These are phyloP conservation scores for Pseudomugil gertrudae DNA, from an alignment of 2,797 vertebrate species.

Conservation along the genomic window DNA sequence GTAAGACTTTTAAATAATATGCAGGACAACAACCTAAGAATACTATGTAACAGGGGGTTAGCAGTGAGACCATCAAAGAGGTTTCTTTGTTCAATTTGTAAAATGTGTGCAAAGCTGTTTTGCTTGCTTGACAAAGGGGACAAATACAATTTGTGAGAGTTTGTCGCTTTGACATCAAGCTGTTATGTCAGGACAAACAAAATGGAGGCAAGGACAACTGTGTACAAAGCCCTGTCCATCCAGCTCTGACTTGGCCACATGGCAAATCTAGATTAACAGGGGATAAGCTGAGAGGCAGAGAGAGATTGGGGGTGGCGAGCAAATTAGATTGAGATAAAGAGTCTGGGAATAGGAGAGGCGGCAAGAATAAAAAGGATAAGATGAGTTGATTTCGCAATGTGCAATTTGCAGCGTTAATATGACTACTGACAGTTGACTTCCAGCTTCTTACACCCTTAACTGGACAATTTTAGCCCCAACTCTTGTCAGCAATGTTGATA, in stretches of 20 bases:
- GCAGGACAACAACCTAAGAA: background rate
- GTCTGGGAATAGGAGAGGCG: slow-evolving; percentile 20
- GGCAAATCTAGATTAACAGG: slow-evolving; percentile 79
- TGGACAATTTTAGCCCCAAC: slow-evolving; percentile 55
- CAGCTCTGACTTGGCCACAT: slow-evolving; percentile 68
- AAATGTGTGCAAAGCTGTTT: slow-evolving; percentile 29
- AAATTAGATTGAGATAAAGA: slow-evolving; percentile 59
- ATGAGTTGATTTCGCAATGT: slow-evolving; percentile 1
- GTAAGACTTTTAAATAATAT: background rate
- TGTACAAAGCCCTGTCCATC: slow-evolving; percentile 60
- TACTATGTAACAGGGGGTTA: background rate
- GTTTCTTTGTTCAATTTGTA: slow-evolving; percentile 18
- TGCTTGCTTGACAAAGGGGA: slow-evolving; percentile 29
- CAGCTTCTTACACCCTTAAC: slow-evolving; percentile 24
- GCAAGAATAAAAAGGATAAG: slow-evolving; percentile 10
- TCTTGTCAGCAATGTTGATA: slow-evolving; percentile 67
- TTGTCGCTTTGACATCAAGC: slow-evolving; percentile 58
- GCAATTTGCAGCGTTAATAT: slow-evolving; percentile 20
- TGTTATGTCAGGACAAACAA: slow-evolving; percentile 72
- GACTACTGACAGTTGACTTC: slow-evolving; percentile 26
- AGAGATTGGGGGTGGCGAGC: slow-evolving; percentile 12
- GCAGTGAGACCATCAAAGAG: slow-evolving; percentile 9
- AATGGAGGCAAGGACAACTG: slow-evolving; percentile 73
- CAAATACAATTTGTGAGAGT: slow-evolving; percentile 56
- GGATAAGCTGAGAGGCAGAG: slow-evolving; percentile 57